Evolutionary conservation across 2,113 vertebrate genomes (phyloP).

Genomic region (Phainopepla nitens): DNA sequence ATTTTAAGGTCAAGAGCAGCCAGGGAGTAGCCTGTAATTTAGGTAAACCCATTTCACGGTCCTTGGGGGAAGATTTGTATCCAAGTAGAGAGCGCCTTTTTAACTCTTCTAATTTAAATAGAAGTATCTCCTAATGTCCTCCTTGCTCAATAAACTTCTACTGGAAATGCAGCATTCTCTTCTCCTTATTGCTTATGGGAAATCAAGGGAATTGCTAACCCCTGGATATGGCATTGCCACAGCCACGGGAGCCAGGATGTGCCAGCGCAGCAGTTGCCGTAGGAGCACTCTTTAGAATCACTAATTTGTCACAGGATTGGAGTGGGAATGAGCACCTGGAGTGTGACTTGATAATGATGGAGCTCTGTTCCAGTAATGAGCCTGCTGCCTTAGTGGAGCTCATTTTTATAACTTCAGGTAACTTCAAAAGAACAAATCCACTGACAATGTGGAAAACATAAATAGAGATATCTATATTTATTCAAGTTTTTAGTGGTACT

Average conservation of each 20-base stretch:
- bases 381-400: not conserved
- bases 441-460: not conserved
- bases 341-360: not conserved
- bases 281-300: not conserved
- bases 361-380: not conserved
- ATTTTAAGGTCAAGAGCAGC: not conserved
- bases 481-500: not conserved
- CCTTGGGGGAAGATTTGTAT: not conserved
- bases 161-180: not conserved
- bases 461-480: not conserved
- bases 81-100: not conserved
- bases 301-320: not conserved
- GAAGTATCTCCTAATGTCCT: not conserved
- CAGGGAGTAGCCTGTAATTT: not conserved
- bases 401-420: not conserved
- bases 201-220: not conserved
- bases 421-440: not conserved
- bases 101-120: not conserved
- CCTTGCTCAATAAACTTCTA: conserved; percentile 23
- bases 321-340: conserved; percentile 19
- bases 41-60: not conserved
- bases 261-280: not conserved
- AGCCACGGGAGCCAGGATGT: not conserved
- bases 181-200: conserved; percentile 27
- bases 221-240: not conserved